phyloP scores from a whole-genome alignment of 2,113 vertebrate genomes.

The Clarias batrachus region DNA sequence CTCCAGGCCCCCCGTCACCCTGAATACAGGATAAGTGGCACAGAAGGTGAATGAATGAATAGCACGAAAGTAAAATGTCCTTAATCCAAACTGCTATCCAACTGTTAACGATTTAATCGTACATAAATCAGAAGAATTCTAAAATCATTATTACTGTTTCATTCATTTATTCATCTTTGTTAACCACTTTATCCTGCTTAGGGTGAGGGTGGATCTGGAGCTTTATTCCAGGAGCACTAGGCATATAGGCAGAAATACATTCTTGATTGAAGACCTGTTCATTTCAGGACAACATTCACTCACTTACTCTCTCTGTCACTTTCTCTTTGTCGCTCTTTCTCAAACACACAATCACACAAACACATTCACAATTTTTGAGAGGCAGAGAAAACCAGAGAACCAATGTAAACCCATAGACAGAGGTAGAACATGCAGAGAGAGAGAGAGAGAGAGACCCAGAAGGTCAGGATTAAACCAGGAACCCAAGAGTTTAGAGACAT shows the following conservation, averaged over 20 bases:
- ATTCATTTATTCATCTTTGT: neutral
- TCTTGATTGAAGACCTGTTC: neutral
- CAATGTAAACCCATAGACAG: neutral
- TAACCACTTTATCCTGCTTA: neutral
- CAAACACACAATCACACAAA: neutral
- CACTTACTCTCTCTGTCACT: too few relatives aligned
- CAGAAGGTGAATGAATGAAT: too few relatives aligned
- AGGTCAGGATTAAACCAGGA: neutral
- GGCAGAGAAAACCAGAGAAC: neutral
- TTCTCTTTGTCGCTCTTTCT: too few relatives aligned
- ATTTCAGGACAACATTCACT: neutral
- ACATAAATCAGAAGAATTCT: too few relatives aligned
- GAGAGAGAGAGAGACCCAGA: neutral
- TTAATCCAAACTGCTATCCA: neutral
- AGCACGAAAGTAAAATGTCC: neutral
- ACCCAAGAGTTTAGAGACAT: neutral
- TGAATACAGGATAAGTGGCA: too few relatives aligned
- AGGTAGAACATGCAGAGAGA: neutral
- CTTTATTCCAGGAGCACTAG: neutral
- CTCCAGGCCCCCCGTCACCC: too few relatives aligned
- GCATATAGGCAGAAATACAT: neutral
- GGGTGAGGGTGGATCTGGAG: neutral
- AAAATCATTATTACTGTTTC: neutral
- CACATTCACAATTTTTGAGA: neutral
- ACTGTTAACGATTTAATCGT: neutral